Conservation (phyloP, 2,797 vertebrate genomes). For the Hippopotamyrus pictus region DNA sequence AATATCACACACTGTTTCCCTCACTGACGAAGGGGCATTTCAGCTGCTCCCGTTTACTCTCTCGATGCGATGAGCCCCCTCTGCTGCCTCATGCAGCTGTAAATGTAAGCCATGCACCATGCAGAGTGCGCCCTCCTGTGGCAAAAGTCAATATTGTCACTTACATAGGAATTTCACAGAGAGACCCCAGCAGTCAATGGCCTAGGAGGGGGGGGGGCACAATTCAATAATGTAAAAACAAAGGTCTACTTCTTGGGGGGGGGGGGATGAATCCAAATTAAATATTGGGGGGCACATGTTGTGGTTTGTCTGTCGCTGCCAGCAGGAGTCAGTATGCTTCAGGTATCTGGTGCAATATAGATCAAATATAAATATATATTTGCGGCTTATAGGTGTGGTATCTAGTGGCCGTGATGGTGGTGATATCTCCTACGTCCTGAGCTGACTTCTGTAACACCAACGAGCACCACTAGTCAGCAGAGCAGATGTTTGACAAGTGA, state of each 20-base stretch:
- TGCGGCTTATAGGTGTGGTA: neutral
- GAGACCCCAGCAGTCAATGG: neutral
- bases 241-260: neutral
- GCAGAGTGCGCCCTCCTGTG: slow-evolving; percentile 33
- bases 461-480: neutral
- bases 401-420: neutral
- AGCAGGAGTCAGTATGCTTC: neutral
- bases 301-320: neutral
- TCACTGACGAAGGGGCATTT: neutral
- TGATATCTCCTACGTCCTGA: neutral
- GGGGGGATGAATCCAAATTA: neutral
- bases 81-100: slow-evolving; percentile 1
- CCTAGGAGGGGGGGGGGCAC: neutral
- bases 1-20: neutral
- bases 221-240: neutral
- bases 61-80: neutral
- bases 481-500: neutral
- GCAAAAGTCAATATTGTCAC: neutral
- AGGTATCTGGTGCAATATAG: neutral
- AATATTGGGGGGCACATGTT: neutral
- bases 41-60: neutral
- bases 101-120: neutral
- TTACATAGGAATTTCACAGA: neutral
- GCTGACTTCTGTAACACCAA: neutral
- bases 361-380: neutral